Base-by-base conservation (phyloP, 2,888 invertebrate genomes). In the Anoplius nigerrimus region DNA sequence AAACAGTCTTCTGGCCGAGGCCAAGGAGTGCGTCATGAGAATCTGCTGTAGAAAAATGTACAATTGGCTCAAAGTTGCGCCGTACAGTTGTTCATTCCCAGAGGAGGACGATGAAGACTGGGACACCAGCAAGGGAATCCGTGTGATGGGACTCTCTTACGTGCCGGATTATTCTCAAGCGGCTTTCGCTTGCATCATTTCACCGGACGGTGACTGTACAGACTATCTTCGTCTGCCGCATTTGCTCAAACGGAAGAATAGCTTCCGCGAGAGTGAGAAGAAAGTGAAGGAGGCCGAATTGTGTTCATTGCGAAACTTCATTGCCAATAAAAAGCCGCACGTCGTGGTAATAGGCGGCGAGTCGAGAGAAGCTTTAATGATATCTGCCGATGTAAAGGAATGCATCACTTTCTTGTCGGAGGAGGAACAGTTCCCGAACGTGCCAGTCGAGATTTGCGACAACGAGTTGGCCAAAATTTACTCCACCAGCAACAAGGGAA, bases 391-490 rank as follows among this genome's bases (percentile, higher is more conserved):
- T 89, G 90, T 97, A 24, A 92, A 92, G 61, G 94, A 93, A 73
- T 92, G 95, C 66, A 91, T 97, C 13, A 91, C 92, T 43, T 94
- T 94, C 82, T 90, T 97, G 60, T 91, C 93, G 0, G 94, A 95
- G 48, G 95, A 96, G 64, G 97, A 97, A 63, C 95, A 97, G 87
- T 96, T 97, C 85, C 96, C 97, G 0, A 89, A 92, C 2, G 94
- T 99, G 71, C 93, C 93, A 52, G 96, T 98, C 0, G 98, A 98
- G 89, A 94, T 98, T 61, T 92, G 97, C 11, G 98, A 99, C 86
- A 98, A 98, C 83, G 98, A 98, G 84, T 91, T 98, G 64, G 95
- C 98, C 63, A 95, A 96, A 89, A 93, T 98, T 34, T 99, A 96
- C 88, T 94, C 97, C 69, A 97, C 96, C 86, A 97, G 97, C 21